Evolutionary conservation across 2,888 invertebrate species (phyloP).

Genomic region (Pristionchus maxplancki): DNA sequence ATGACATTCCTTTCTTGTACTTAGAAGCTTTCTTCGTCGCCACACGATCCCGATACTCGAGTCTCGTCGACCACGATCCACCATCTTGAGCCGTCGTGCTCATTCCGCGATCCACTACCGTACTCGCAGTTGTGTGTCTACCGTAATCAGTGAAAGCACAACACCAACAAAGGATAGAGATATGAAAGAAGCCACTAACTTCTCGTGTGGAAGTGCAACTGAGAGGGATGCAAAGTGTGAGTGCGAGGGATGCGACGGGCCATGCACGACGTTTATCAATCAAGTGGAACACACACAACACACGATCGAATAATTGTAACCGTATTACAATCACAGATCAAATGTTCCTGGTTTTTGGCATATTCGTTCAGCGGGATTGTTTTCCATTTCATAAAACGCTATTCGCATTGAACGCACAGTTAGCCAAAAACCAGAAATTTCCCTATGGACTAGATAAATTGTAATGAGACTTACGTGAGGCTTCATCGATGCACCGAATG

Average conservation of each 20-base stretch:
- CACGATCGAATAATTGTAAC: not conserved
- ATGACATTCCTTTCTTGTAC: not conserved
- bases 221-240: not conserved
- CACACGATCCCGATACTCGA: not conserved
- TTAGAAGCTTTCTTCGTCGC: not conserved
- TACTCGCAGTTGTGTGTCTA: not conserved
- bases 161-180: not conserved
- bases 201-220: not conserved
- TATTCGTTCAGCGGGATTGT: too few relatives aligned
- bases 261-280: conserved; percentile 36
- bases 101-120: not conserved
- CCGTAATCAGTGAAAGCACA: not conserved
- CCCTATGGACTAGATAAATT: not conserved
- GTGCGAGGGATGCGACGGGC: not conserved
- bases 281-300: not conserved
- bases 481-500: not conserved
- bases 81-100: not conserved
- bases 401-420: not conserved
- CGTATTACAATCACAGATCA: not conserved
- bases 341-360: not conserved
- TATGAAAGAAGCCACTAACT: conserved; percentile 6
- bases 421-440: not conserved
- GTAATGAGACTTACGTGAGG: not conserved
- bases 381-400: too few relatives aligned
- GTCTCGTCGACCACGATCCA: not conserved